phyloP scores from a whole-genome alignment of 1,140 invertebrate species.

The Psix sp. region DNA sequence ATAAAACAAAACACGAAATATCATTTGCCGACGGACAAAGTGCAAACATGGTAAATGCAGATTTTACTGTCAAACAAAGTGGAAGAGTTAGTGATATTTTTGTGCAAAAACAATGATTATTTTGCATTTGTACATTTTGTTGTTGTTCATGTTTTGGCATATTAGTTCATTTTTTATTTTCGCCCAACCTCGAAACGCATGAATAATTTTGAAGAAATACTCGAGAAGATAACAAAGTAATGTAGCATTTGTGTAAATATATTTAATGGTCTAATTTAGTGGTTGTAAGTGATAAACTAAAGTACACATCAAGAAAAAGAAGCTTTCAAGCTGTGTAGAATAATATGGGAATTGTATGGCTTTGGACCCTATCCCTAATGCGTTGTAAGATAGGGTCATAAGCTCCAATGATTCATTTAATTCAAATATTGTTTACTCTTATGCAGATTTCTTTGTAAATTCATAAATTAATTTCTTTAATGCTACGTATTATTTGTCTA shows the following conservation, averaged over 20 bases:
- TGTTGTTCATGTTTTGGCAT: too few species aligned
- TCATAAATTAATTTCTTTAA: constrained; percentile 31
- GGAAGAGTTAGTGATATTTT: too few species aligned
- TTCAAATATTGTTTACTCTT: constrained; percentile 32
- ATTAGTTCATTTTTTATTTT: too few species aligned
- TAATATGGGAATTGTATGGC: constrained; percentile 34
- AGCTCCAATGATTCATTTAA: constrained; percentile 38
- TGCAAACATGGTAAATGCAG: too few species aligned
- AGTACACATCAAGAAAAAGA: constrained; percentile 16
- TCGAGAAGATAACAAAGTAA: background rate
- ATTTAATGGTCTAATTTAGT: constrained; percentile 13
- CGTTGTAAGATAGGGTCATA: constrained; percentile 27
- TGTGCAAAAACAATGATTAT: too few species aligned
- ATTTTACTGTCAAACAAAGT: too few species aligned
- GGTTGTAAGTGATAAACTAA: constrained; percentile 28
- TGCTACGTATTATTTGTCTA: constrained; percentile 10
- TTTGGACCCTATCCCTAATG: constrained; percentile 38
- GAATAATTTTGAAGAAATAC: too few species aligned
- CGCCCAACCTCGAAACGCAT: too few species aligned
- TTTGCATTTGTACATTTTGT: too few species aligned
- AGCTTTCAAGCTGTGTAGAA: constrained; percentile 11
- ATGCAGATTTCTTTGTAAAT: constrained; percentile 25
- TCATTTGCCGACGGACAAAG: too few species aligned
- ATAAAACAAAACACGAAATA: too few species aligned
- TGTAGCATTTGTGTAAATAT: background rate